Percentiles rank a stretch among this genome's conserved stretches.
Evolutionary conservation across 2,797 vertebrate genomes (phyloP).

Genomic region (Emys orbicularis): DNA sequence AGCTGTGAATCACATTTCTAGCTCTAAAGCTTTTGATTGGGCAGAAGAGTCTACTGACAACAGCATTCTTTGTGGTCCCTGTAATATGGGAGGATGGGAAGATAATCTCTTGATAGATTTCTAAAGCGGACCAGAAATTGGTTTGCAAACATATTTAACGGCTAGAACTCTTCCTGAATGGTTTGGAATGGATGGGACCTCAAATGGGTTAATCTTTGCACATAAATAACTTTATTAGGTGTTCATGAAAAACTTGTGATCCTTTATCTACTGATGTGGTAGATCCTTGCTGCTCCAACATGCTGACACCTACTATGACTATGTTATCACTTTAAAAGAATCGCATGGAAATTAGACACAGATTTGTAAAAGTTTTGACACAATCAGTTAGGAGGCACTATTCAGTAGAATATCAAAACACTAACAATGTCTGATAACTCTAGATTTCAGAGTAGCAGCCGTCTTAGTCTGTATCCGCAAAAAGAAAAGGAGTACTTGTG

Average conservation of each 20-base stretch:
- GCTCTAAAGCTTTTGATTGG: neutral
- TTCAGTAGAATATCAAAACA: neutral
- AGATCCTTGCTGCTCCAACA: neutral
- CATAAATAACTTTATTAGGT: neutral
- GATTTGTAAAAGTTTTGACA: neutral
- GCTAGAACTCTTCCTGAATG: neutral
- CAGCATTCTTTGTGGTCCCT: neutral
- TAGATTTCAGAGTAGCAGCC: too few species aligned
- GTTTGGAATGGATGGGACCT: neutral
- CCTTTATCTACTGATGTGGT: neutral
- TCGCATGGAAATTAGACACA: neutral
- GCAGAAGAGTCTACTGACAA: neutral
- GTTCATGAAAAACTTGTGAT: neutral
- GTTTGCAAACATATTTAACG: neutral
- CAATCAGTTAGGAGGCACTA: neutral
- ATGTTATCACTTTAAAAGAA: neutral
- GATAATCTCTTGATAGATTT: neutral
- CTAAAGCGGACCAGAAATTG: neutral
- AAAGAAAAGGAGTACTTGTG: too few species aligned
- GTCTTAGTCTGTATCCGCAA: too few species aligned
- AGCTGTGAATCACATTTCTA: neutral
- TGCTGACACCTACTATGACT: neutral
- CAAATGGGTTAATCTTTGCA: neutral
- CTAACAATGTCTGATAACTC: neutral
- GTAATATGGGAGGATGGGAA: neutral